Conservation (phyloP, 2,888 invertebrate species). For the Allolobophora icterica region DNA sequence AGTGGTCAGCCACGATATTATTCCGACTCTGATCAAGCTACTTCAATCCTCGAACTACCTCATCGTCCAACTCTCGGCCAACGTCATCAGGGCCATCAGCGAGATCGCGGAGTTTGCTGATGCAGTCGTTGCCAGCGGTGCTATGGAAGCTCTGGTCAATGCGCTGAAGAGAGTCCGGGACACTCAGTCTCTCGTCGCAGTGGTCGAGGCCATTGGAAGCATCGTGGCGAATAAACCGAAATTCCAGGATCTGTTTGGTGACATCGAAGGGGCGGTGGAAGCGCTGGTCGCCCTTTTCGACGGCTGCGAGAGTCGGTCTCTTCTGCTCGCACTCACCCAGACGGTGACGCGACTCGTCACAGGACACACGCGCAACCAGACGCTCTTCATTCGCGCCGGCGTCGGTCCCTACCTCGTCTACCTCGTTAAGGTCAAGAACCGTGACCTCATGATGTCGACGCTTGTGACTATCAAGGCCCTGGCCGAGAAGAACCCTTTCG, state of each 20-base stretch:
- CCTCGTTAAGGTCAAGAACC: constrained; percentile 47
- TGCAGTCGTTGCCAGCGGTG: constrained; percentile 54
- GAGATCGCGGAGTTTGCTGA: constrained; percentile 55
- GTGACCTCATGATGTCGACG: constrained; percentile 59
- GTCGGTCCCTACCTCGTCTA: constrained; percentile 55
- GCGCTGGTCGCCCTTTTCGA: constrained; percentile 55
- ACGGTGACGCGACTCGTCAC: constrained; percentile 54
- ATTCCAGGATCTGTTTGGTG: constrained; percentile 54
- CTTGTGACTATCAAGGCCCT: constrained; percentile 60
- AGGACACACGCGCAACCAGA: constrained; percentile 56
- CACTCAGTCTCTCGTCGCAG: constrained; percentile 55
- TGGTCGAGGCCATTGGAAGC: constrained; percentile 56
- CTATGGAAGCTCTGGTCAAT: constrained; percentile 56
- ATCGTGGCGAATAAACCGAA: constrained; percentile 53
- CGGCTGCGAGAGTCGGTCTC: constrained; percentile 52
- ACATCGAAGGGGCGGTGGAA: constrained; percentile 64
- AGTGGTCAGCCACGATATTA: constrained; percentile 54
- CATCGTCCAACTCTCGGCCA: constrained; percentile 56
- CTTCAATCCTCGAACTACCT: constrained; percentile 53
- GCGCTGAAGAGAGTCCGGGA: constrained; percentile 51
- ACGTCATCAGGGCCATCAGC: constrained; percentile 55
- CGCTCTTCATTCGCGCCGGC: constrained; percentile 56
- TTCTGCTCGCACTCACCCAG: constrained; percentile 57
- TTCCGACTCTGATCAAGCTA: constrained; percentile 53
- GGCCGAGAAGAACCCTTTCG: constrained; percentile 57